Percentiles rank a stretch among this genome's conserved stretches.
phyloP scores from a whole-genome alignment of 2,113 vertebrate genomes.

The Nannospalax galili region DNA sequence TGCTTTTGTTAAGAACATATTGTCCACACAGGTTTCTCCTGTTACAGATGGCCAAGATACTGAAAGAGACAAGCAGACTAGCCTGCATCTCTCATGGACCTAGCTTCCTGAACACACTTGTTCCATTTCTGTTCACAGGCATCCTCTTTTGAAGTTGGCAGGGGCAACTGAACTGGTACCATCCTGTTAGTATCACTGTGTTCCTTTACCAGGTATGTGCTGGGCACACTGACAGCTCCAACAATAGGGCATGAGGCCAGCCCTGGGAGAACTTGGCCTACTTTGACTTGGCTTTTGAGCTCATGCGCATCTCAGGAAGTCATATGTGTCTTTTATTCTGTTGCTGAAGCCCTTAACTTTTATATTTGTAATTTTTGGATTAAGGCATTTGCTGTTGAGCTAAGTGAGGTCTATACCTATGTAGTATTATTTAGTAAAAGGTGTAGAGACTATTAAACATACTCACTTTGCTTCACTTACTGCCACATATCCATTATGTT shows the following conservation, averaged over 20 bases:
- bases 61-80: neutral
- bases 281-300: slow-evolving; percentile 46
- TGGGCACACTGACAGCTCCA: neutral
- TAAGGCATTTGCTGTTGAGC: slow-evolving; percentile 28
- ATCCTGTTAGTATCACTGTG: neutral
- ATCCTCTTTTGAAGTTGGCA: slow-evolving; percentile 1
- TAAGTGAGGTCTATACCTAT: neutral
- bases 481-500: neutral
- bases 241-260: slow-evolving; percentile 36
- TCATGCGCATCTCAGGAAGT: neutral
- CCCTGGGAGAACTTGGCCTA: slow-evolving; percentile 48
- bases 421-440: neutral
- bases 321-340: slow-evolving; percentile 22
- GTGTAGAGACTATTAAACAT: neutral
- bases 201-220: neutral
- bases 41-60: slow-evolving; percentile 33
- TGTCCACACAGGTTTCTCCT: neutral
- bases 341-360: slow-evolving; percentile 5
- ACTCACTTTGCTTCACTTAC: neutral
- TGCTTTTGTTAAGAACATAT: slow-evolving; percentile 34
- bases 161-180: neutral
- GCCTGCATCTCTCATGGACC: neutral
- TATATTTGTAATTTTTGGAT: neutral
- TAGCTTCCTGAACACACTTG: neutral
- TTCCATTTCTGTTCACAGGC: neutral